These are phyloP conservation scores for Labeo rohita DNA, from an alignment of 2,113 vertebrate genomes.

Conservation along the genomic window DNA sequence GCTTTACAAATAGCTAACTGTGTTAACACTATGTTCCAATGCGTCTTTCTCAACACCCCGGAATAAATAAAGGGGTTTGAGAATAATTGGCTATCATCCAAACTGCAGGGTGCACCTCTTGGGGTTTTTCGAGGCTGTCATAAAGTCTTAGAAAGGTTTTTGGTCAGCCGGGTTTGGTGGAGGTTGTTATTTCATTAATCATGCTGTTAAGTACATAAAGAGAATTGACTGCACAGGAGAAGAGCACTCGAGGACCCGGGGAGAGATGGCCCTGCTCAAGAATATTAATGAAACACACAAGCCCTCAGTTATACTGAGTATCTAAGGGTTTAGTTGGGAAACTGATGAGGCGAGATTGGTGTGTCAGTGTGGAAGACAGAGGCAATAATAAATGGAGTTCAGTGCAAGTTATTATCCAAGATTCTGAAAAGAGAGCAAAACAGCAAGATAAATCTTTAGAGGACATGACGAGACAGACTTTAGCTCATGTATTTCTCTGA, in stretches of 20 bases:
- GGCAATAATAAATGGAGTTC: not conserved
- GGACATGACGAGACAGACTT: not conserved
- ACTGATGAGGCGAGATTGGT: not conserved
- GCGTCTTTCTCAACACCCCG: not conserved
- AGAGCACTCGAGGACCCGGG: constrained; percentile 24
- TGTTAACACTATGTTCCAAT: not conserved
- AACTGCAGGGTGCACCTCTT: not conserved
- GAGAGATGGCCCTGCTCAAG: constrained; percentile 13
- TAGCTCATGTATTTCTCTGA: not conserved
- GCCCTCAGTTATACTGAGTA: not conserved
- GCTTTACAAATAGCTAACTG: not conserved
- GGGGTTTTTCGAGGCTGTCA: not conserved
- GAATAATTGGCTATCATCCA: constrained; percentile 22
- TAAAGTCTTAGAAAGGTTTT: not conserved
- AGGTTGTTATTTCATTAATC: constrained; percentile 43
- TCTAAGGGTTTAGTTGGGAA: not conserved
- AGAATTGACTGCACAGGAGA: not conserved
- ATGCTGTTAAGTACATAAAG: constrained; percentile 40
- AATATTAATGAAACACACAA: constrained; percentile 34
- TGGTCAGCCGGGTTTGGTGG: not conserved
- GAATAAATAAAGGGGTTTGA: constrained; percentile 4
- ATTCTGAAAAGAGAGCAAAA: not conserved
- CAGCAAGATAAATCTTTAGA: not conserved
- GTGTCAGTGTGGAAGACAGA: not conserved
- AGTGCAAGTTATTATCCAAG: not conserved